Evolutionary conservation across 2,797 vertebrate genomes (phyloP).

Genomic region (Ataeniobius toweri): DNA sequence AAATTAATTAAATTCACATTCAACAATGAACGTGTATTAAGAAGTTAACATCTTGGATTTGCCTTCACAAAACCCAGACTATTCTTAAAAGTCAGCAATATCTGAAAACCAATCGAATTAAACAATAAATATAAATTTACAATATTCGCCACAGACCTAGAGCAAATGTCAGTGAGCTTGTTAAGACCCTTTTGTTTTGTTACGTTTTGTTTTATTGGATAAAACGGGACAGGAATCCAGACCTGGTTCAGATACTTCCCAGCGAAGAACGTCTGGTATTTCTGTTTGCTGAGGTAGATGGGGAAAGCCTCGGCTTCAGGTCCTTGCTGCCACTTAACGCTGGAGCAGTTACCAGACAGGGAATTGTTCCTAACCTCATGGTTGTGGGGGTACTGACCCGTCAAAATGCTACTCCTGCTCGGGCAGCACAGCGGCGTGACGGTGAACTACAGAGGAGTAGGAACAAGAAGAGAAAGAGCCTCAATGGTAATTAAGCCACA

Average conservation of each 20-base stretch:
- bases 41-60: too few relatives aligned
- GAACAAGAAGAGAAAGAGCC: not conserved
- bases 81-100: not conserved
- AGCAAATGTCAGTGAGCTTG: not conserved
- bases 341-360: conserved; percentile 82
- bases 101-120: not conserved
- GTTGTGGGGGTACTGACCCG: conserved; percentile 84
- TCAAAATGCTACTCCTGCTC: conserved; percentile 81
- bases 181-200: not conserved
- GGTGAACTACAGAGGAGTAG: conserved; percentile 68
- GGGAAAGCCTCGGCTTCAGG: conserved; percentile 75
- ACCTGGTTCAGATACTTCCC: conserved; percentile 87
- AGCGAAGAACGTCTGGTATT: conserved; percentile 84
- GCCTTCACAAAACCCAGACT: too few relatives aligned
- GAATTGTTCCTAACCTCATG: conserved; percentile 84
- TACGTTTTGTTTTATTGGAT: not conserved
- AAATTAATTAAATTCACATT: too few relatives aligned
- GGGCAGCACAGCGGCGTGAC: conserved; percentile 83
- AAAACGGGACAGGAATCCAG: not conserved
- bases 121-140: not conserved
- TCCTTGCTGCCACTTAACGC: conserved; percentile 76
- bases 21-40: too few relatives aligned
- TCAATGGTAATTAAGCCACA: not conserved
- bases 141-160: not conserved
- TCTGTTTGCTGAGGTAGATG: conserved; percentile 74